Evolutionary conservation across 2,113 vertebrate species (phyloP).

Genomic region (Promerops cafer): DNA sequence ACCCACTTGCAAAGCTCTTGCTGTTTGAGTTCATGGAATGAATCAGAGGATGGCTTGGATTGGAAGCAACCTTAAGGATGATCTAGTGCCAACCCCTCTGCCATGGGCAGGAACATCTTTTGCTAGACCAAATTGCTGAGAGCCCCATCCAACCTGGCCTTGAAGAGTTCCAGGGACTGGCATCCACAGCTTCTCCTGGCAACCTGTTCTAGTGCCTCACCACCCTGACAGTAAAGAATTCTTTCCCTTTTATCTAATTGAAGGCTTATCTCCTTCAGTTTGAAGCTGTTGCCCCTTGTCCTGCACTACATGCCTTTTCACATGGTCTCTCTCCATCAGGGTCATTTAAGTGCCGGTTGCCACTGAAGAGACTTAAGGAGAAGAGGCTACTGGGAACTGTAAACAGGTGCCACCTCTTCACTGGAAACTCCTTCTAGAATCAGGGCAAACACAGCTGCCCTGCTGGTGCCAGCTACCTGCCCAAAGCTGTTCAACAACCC

Average conservation of each 20-base stretch:
- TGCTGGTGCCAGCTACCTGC: neutral
- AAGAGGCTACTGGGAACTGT: neutral
- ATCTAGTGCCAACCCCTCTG: neutral
- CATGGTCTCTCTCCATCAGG: neutral
- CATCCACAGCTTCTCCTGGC: neutral
- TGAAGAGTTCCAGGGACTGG: neutral
- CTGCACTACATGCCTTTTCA: neutral
- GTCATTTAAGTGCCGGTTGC: accelerated
- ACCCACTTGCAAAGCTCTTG: neutral
- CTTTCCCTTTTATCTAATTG: neutral
- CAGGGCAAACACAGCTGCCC: neutral
- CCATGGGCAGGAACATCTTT: neutral
- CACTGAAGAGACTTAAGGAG: neutral
- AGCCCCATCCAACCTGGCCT: neutral
- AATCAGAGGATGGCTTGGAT: neutral
- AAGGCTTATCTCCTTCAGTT: neutral
- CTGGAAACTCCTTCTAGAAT: neutral
- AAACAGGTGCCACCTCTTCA: neutral
- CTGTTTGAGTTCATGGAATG: neutral
- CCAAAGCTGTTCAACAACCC: neutral
- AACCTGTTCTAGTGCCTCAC: neutral
- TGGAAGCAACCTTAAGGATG: accelerated
- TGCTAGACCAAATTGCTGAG: neutral
- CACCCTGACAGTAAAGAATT: neutral
- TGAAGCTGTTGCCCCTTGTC: too few species aligned